Conservation (phyloP, 2,113 vertebrate species). For the Anhinga rufa region DNA sequence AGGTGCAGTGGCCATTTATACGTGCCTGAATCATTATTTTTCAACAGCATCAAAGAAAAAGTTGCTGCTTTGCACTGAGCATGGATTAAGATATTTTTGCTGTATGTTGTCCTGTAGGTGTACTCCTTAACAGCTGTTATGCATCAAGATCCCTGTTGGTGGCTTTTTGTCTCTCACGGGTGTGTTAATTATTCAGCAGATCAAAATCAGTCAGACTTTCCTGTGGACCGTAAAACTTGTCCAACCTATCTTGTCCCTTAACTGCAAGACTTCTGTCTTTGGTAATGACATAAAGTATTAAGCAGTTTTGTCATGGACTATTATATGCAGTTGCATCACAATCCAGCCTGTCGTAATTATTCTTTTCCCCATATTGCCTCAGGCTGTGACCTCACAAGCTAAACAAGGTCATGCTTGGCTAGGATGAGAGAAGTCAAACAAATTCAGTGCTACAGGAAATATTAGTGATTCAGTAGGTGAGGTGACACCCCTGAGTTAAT, state of each 20-base stretch:
- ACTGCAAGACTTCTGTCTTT: background rate
- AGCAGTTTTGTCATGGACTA: background rate
- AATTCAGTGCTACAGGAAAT: constrained; percentile 8
- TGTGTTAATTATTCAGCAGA: background rate
- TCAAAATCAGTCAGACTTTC: background rate
- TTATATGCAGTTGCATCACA: constrained; percentile 8
- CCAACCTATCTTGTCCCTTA: background rate
- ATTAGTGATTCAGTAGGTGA: background rate
- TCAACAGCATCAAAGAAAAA: background rate
- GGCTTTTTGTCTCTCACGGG: background rate
- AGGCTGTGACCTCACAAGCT: background rate
- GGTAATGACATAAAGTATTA: background rate
- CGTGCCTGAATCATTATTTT: background rate
- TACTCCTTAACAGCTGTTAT: background rate
- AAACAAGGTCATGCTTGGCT: background rate
- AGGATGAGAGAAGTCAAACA: background rate
- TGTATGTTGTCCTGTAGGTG: background rate
- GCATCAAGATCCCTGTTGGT: background rate
- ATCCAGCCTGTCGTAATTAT: constrained; percentile 37
- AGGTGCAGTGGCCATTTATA: background rate
- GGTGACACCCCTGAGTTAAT: background rate
- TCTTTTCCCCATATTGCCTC: background rate
- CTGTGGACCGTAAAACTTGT: background rate
- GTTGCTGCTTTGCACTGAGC: background rate
- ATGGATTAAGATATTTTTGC: background rate